Base-by-base conservation (phyloP, 2,888 invertebrate genomes). In the Crepidodera aurea region DNA sequence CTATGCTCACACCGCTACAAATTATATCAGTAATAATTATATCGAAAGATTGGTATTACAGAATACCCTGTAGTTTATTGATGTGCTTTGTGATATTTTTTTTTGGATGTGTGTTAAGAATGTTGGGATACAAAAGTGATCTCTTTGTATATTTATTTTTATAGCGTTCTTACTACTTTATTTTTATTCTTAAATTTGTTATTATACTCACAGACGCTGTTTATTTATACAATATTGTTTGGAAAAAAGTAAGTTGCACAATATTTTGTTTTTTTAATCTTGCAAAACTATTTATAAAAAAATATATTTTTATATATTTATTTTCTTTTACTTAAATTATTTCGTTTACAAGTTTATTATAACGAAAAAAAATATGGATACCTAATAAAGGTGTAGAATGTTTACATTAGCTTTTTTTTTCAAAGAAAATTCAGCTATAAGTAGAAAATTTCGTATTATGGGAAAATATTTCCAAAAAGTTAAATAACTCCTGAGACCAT, bases 241-340 rank as follows among this genome's bases (percentile, higher is more conserved):
- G 69, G 71, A 66, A 69, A 67, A 69, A 68, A 71, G 69, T 70
- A 69, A 61, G 34, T 57, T 51, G 64, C 42, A 61, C 50, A 51
- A 62, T 65, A 27, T 53, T 40, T 53, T 15, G 8, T 53, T 40
- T 53, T 32, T 22, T 22, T n/a, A n/a, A n/a, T n/a, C n/a, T 22
- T 22, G 3, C 22, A 22, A 22, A 22, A 22, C n/a, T n/a, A n/a
- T n/a, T n/a, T n/a, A n/a, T 22, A 6, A 6, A 22, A 22, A 2
- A 4, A 4, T 22, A 22, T 22, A 22, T 22, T 22, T 22, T 22
- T 22, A 22, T 4, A 22, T 22, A n/a, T n/a, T 2, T 22, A 22
- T 22, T 22, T 22, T 22, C 2, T 22, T 22, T 22, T 22, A 6
- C 22, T 22, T 22, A 22, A 22, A 22, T 22, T 22, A 22, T 22